Percentiles rank a stretch among this genome's conserved stretches.
Evolutionary conservation across 2,797 vertebrate genomes (phyloP).

Genomic region (Acipenser transmontanus): DNA sequence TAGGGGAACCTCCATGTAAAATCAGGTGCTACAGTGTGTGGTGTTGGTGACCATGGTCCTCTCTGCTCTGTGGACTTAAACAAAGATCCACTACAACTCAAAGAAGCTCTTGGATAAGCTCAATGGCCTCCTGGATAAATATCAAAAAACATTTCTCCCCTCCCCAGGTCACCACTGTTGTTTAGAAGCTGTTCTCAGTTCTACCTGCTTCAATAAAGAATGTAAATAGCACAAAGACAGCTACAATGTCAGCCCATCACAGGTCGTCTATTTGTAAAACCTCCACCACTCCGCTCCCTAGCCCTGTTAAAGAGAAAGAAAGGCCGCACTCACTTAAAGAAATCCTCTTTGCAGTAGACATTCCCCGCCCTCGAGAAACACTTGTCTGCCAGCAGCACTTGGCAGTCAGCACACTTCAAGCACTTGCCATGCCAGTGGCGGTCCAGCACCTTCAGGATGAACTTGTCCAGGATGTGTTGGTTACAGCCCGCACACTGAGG

Average conservation of each 20-base stretch:
- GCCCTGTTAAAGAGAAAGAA: not conserved
- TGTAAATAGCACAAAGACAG: too few relatives aligned
- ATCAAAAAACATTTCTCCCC: too few relatives aligned
- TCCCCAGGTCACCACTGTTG: too few relatives aligned
- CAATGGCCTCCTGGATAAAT: too few relatives aligned
- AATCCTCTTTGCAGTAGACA: conserved; percentile 97
- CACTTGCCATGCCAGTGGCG: conserved; percentile 96
- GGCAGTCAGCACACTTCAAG: conserved; percentile 95
- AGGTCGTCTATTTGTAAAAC: too few relatives aligned
- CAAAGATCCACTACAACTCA: not conserved
- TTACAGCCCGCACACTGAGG: conserved; percentile 94
- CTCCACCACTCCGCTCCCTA: too few relatives aligned
- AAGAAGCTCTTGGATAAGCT: too few relatives aligned
- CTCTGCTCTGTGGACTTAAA: not conserved
- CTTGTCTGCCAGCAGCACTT: conserved; percentile 86
- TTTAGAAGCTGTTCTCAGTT: too few relatives aligned
- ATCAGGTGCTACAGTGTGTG: too few relatives aligned
- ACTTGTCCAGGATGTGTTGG: conserved; percentile 96
- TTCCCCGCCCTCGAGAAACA: conserved; percentile 90
- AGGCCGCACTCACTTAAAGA: conserved; percentile 86
- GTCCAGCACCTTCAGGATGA: conserved; percentile 98
- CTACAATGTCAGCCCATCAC: too few relatives aligned
- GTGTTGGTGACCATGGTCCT: not conserved
- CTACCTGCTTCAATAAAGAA: too few relatives aligned
- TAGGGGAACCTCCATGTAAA: too few relatives aligned